Base-by-base conservation (phyloP, 2,113 vertebrate genomes). In the Triplophysa rosa region DNA sequence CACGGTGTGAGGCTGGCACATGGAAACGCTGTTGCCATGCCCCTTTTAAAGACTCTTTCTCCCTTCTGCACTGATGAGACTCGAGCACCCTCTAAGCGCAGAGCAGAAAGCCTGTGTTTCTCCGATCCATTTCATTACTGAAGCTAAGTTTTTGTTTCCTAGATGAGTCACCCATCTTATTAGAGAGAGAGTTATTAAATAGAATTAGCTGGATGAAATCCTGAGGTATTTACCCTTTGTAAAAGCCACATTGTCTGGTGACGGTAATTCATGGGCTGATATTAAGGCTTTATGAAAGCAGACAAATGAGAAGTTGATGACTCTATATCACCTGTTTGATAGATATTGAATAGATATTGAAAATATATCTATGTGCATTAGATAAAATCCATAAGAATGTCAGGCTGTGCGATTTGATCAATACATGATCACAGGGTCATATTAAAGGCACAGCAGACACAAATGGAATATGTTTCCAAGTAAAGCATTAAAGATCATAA, bases 1-100 rank as follows among this genome's bases (percentile, higher is more conserved):
- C 63, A 61, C 33, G 23, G n/a, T 64, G 33, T 56, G 37, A n/a
- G 33, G 45, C 21, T 56, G 47, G 47, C 40, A 52, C 65, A 71
- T 90, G 73, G 88, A 90, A 89, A 91, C 86, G 26, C 85, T 71
- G 90, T 90, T 91, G 89, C 87, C 87, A 91, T 87, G 90, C 87
- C 77, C 85, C 65, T 78, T 86, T 87, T 84, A 88, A 79, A 81
- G 80, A 79, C 42, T 61, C 69, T 19, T 77, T 81, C 79, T 89
- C 82, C 88, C 88, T 37, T 86, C 69, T 72, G 56, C 64, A 83
- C 71, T 89, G 89, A 90, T 85, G 82, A 88, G 86, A 88, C 84
- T 87, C 84, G 85, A 90, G 82, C 82, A 85, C 85, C 68, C 83
- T 89, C 78, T 84, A 89, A 84, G 86, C 87, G 83, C 85, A 86